phyloP scores from a whole-genome alignment of 2,888 invertebrate genomes.

The Phania funesta region DNA sequence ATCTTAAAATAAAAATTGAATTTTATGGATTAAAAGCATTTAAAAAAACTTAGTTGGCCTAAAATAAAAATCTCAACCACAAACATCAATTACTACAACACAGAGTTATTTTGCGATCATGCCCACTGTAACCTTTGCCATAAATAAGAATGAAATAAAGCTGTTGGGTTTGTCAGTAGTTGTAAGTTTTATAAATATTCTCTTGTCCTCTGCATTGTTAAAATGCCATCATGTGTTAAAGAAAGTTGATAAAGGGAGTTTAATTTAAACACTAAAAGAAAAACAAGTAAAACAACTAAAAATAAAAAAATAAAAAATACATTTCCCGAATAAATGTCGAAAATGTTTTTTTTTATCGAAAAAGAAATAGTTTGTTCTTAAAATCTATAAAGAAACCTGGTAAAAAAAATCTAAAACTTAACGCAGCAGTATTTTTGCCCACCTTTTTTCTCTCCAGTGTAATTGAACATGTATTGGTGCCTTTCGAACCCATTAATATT shows the following conservation, averaged over 20 bases:
- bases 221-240: conserved; percentile 34
- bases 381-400: too few species aligned
- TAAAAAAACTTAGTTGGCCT: too few species aligned
- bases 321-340: too few species aligned
- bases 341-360: too few species aligned
- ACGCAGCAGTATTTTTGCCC: background rate
- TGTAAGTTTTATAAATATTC: conserved; percentile 13
- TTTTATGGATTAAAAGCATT: too few species aligned
- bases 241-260: conserved; percentile 16
- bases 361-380: too few species aligned
- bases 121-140: background rate
- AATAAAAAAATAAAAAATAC: background rate
- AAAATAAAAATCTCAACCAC: background rate
- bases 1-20: too few species aligned
- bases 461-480: background rate
- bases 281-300: background rate
- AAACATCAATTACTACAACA: background rate
- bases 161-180: background rate
- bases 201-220: conserved; percentile 24
- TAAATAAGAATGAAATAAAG: background rate
- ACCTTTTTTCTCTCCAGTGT: conserved; percentile 29
- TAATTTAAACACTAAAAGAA: background rate
- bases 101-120: background rate
- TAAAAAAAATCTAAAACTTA: too few species aligned
- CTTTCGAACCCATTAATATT: conserved; percentile 44